Conservation (phyloP, 1,140 invertebrate genomes). For the Orchestia grillus region DNA sequence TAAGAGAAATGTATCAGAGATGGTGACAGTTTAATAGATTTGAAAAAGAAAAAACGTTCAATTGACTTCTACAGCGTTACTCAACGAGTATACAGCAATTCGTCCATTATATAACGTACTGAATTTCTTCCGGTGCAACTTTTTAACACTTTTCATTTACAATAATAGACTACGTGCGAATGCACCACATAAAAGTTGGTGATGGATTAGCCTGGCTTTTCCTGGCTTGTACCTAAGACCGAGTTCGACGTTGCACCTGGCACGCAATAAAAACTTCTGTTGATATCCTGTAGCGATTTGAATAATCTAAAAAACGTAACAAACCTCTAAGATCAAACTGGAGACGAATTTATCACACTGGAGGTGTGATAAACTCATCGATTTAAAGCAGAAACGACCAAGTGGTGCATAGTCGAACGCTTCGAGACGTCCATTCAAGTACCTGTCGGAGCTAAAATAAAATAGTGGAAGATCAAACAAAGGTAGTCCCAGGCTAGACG, state of each 20-base stretch:
- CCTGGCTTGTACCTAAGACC: background rate
- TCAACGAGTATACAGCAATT: background rate
- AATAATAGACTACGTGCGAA: background rate
- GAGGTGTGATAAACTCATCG: background rate
- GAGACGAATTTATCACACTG: background rate
- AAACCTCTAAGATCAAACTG: background rate
- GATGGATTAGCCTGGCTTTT: background rate
- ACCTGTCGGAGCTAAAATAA: background rate
- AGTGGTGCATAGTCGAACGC: background rate
- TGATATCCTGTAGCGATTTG: background rate
- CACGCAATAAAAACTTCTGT: background rate
- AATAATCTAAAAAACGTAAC: background rate
- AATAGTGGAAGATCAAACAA: background rate
- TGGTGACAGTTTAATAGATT: background rate
- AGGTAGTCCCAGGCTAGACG: background rate
- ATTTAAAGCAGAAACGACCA: background rate
- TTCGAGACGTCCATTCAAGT: background rate
- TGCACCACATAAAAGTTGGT: background rate
- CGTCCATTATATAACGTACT: background rate
- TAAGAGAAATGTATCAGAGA: background rate
- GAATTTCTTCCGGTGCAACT: background rate
- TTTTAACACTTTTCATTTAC: background rate
- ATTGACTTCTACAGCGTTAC: background rate
- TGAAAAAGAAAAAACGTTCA: too few relatives aligned
- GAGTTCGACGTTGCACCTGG: background rate